Conservation (phyloP, 2,113 vertebrate species). For the Neomonachus schauinslandi region DNA sequence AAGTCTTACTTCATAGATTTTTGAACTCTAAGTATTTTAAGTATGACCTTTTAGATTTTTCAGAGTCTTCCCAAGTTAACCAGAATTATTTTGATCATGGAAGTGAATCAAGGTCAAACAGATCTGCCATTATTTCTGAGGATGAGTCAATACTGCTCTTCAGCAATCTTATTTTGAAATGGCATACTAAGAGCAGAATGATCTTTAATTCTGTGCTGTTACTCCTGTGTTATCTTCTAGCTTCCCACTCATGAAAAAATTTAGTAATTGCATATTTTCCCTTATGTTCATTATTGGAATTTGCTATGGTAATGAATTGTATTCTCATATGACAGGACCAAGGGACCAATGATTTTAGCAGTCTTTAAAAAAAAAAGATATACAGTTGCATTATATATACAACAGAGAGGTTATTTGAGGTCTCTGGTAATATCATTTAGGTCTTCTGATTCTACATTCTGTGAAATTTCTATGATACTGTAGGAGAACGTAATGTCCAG, state of each 20-base stretch:
- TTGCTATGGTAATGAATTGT: neutral
- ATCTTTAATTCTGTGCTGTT: slow-evolving; percentile 19
- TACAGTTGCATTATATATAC: neutral
- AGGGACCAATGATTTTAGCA: neutral
- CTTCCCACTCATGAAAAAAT: neutral
- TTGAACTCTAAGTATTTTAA: slow-evolving; percentile 39
- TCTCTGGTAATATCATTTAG: neutral
- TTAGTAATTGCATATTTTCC: neutral
- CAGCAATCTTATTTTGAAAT: neutral
- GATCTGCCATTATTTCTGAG: slow-evolving; percentile 16
- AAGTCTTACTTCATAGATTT: slow-evolving; percentile 8
- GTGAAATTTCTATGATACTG: neutral
- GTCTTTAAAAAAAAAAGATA: neutral
- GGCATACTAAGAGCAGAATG: neutral
- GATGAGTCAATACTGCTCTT: slow-evolving; percentile 16
- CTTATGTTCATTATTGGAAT: slow-evolving; percentile 10
- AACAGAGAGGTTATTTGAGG: neutral
- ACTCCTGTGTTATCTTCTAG: slow-evolving; percentile 17
- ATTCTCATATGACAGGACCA: neutral
- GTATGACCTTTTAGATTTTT: slow-evolving; percentile 65
- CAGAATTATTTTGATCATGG: slow-evolving; percentile 55
- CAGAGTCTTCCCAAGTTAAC: slow-evolving; percentile 22
- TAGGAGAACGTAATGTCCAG: neutral
- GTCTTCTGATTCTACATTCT: neutral
- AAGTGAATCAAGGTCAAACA: slow-evolving; percentile 50